phyloP scores from a whole-genome alignment of 2,888 invertebrate genomes.

The Cheilosia soror region DNA sequence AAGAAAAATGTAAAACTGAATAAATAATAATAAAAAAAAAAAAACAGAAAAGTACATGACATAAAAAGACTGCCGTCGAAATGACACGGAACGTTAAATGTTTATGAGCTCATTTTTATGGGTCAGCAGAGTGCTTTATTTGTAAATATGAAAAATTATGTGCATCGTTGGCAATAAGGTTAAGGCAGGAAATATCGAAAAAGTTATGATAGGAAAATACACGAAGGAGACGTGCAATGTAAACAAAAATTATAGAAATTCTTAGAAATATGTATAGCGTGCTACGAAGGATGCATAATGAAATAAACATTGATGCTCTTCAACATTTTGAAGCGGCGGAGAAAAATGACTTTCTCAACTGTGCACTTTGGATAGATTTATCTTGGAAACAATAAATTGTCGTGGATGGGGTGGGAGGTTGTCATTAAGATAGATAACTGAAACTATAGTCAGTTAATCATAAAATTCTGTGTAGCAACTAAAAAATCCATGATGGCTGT shows the following conservation, averaged over 20 bases:
- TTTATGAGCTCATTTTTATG: conserved; percentile 37
- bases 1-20: conserved; percentile 44
- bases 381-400: conserved; percentile 8
- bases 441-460: too few species aligned
- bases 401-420: not conserved
- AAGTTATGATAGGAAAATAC: conserved; percentile 30
- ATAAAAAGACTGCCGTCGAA: conserved; percentile 39
- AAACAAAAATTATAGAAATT: conserved; percentile 38
- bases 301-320: conserved; percentile 31
- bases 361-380: not conserved
- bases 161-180: conserved; percentile 29
- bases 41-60: conserved; percentile 11
- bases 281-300: conserved; percentile 1
- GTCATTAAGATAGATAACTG: too few species aligned
- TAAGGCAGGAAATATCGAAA: conserved; percentile 30
- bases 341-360: not conserved
- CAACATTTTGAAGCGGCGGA: not conserved
- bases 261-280: conserved; percentile 28
- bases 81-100: conserved; percentile 10
- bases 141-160: not conserved
- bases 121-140: conserved; percentile 9
- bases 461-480: too few species aligned
- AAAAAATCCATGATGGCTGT: too few species aligned
- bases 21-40: conserved; percentile 53
- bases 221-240: conserved; percentile 28